Percentiles rank a stretch among this genome's conserved stretches.
Conservation (phyloP, 2,888 invertebrate species). For the Lamellibrachia columna region DNA sequence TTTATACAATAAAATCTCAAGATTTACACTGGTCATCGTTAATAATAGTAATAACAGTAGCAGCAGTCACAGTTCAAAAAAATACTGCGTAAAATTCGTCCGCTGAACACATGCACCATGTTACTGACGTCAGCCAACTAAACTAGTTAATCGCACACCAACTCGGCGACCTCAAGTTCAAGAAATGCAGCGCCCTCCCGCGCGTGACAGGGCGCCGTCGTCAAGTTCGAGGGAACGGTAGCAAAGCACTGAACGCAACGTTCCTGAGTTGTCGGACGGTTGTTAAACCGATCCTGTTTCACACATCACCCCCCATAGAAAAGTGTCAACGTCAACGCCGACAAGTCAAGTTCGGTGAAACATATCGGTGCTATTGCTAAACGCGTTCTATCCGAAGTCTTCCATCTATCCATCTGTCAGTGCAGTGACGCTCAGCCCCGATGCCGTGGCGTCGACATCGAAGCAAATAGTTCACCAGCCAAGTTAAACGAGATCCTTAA, state of each 20-base stretch:
- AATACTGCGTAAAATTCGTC: constrained; percentile 12
- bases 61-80: constrained; percentile 13
- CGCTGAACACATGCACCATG: constrained; percentile 12
- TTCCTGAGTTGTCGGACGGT: constrained; percentile 7
- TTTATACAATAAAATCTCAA: constrained; percentile 21
- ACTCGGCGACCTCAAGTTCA: constrained; percentile 11
- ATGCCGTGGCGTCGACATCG: constrained; percentile 16
- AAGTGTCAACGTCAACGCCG: not conserved
- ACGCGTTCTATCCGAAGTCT: not conserved
- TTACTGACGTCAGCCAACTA: constrained; percentile 16
- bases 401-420: constrained; percentile 9
- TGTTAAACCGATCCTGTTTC: constrained; percentile 1
- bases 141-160: constrained; percentile 16
- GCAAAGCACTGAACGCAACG: constrained; percentile 16
- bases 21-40: constrained; percentile 20
- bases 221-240: constrained; percentile 10
- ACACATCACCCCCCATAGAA: not conserved
- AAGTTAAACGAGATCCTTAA: constrained; percentile 16
- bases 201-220: constrained; percentile 1
- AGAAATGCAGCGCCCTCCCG: not conserved
- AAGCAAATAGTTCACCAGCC: constrained; percentile 13
- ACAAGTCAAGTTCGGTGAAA: constrained; percentile 16
- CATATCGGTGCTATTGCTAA: constrained; percentile 12
- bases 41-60: constrained; percentile 25
- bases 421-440: constrained; percentile 3